phyloP scores from a whole-genome alignment of 2,113 vertebrate genomes.

The Centropus unirufus region DNA sequence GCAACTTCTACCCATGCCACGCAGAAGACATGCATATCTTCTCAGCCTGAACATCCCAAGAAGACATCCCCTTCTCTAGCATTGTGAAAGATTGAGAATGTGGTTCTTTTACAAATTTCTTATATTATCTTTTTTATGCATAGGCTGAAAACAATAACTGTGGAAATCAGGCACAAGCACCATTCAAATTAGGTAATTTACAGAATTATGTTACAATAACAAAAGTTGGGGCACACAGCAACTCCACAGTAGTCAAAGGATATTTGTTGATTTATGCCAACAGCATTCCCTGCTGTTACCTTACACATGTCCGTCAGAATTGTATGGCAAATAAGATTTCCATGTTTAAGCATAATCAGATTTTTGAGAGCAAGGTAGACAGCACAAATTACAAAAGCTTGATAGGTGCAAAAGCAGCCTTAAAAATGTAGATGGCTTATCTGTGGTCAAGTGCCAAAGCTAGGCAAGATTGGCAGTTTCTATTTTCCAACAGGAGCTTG shows the following conservation, averaged over 20 bases:
- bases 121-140: neutral
- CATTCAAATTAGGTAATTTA: neutral
- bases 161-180: neutral
- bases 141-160: neutral
- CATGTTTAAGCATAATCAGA: neutral
- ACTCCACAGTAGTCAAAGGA: neutral
- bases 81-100: conserved; percentile 47
- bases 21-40: neutral
- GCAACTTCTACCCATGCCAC: neutral
- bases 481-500: neutral
- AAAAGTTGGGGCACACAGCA: neutral
- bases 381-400: neutral
- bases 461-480: neutral
- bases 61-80: neutral
- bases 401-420: neutral
- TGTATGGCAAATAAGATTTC: neutral
- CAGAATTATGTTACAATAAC: neutral
- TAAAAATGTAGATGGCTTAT: neutral
- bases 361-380: neutral
- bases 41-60: neutral
- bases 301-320: neutral
- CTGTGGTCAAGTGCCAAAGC: neutral
- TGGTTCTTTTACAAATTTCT: neutral
- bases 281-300: neutral
- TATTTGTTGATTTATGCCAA: neutral